Base-by-base conservation (phyloP, 2,888 invertebrate genomes). In the Isoperla grammatica region DNA sequence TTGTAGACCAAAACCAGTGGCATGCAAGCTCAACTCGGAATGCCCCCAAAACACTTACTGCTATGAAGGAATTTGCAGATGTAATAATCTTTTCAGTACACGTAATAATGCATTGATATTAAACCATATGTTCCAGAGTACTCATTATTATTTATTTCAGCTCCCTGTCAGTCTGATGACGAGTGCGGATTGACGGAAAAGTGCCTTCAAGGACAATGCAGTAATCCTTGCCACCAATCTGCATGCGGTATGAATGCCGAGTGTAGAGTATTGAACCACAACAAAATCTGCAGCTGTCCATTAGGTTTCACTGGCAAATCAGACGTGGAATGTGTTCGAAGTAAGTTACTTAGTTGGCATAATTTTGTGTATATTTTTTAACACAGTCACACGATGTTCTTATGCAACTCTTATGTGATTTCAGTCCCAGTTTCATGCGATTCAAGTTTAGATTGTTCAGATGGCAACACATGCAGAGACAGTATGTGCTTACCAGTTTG, bases 221-320 rank as follows among this genome's bases (percentile, higher is more conserved):
- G 85, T 43, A 84, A 90, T 74, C 88, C 90, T 15, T 94, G 93
- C 71, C 80, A 84, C 67, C 81, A 85, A 68, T 83, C 83, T 68
- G 80, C 89, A 0, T 94, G 94, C 72, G 94, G 93, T 54, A 81
- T 92, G 70, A 92, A 93, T 72, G 89, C 91, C 13, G 75, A 86
- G 61, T 94, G 94, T 68, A 77, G 78, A 48, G 83, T 86, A 11
- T 78, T 79, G 43, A 84, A 83, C 68, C 91, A 93, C 70, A 76
- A 83, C 12, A 86, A 88, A 69, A 84, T 86, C 69, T 95, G 95
- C 71, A 83, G 81, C 66, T 95, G 95, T 71, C 91, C 92, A 2
- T 79, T 82, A 29, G 90, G 87, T 54, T 94, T 93, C 72, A 92
- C 92, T 29, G 94, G 94, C 63, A 88, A 90, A 72, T 83, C 87